Conservation (phyloP, 1,140 invertebrate species). For the Drosophila pallidifrons region DNA sequence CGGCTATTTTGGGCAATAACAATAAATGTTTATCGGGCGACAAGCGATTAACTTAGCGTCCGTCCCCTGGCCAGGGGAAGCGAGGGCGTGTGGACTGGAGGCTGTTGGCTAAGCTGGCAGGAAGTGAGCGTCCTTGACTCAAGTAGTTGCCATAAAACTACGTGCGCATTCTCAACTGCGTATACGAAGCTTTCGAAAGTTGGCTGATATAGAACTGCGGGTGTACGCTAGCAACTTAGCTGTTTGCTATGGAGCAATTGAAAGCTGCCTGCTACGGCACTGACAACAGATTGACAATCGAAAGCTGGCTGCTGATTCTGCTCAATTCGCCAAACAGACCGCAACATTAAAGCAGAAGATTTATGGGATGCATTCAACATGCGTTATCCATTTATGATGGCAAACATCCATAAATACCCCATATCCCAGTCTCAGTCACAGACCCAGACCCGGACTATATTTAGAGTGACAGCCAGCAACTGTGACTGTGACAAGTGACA, state of each 20-base stretch:
- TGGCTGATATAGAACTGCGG: too few relatives aligned
- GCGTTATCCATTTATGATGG: slow-evolving; percentile 16
- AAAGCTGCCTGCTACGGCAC: slow-evolving; percentile 9
- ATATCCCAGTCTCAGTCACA: not conserved
- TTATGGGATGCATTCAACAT: not conserved
- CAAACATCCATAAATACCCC: slow-evolving; percentile 11
- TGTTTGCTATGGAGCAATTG: not conserved
- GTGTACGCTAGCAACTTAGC: not conserved
- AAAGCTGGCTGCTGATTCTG: too few relatives aligned
- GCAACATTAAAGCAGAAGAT: not conserved
- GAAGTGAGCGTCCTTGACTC: too few relatives aligned
- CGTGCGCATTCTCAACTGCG: too few relatives aligned
- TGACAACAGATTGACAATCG: not conserved
- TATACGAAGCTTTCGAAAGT: too few relatives aligned
- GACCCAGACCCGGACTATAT: too few relatives aligned
- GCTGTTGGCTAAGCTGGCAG: too few relatives aligned
- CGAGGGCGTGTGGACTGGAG: not conserved
- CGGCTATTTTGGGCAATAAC: not conserved
- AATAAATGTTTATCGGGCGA: slow-evolving; percentile 27
- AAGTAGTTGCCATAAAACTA: too few relatives aligned
- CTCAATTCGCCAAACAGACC: too few relatives aligned
- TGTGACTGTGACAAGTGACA: slow-evolving; percentile 5
- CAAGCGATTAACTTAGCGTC: slow-evolving; percentile 15
- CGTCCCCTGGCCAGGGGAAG: not conserved
- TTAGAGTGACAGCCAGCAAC: too few relatives aligned